phyloP scores from a whole-genome alignment of 2,797 vertebrate genomes.

The Karalla daura region DNA sequence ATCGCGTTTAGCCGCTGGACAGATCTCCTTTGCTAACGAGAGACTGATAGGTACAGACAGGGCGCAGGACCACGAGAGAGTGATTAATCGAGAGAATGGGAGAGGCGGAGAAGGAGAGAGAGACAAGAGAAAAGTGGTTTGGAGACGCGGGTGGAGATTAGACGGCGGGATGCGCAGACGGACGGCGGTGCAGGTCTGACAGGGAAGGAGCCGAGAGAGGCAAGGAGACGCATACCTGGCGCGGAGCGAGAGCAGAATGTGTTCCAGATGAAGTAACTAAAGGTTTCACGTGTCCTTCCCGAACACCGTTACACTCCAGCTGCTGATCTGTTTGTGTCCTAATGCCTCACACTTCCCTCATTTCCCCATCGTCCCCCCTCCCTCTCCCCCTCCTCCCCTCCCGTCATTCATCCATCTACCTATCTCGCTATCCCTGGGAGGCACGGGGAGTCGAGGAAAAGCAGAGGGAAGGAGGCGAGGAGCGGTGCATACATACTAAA shows the following conservation, averaged over 20 bases:
- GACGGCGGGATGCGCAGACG: conserved; percentile 25
- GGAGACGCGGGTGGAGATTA: conserved; percentile 33
- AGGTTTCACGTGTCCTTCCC: conserved; percentile 46
- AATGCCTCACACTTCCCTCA: conserved; percentile 79
- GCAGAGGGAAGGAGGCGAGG: conserved; percentile 72
- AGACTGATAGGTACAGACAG: conserved; percentile 80
- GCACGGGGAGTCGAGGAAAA: conserved; percentile 73
- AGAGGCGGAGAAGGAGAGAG: conserved; percentile 27
- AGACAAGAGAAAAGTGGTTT: conserved; percentile 50
- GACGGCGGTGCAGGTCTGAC: neutral
- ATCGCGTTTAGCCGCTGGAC: conserved; percentile 84
- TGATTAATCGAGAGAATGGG: conserved; percentile 72
- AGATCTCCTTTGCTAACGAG: conserved; percentile 82
- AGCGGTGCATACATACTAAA: conserved; percentile 86
- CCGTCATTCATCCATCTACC: conserved; percentile 74
- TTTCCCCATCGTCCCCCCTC: conserved; percentile 58
- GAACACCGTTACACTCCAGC: conserved; percentile 67
- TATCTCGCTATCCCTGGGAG: conserved; percentile 82
- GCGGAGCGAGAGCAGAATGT: conserved; percentile 8
- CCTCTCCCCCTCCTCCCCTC: conserved; percentile 25
- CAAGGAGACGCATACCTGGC: conserved; percentile 2
- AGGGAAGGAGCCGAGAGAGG: conserved; percentile 24
- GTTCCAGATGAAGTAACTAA: conserved; percentile 50
- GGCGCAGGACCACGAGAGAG: conserved; percentile 64
- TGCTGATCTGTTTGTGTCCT: conserved; percentile 78